phyloP scores from a whole-genome alignment of 2,888 invertebrate genomes.

The Macrosiphum euphorbiae region DNA sequence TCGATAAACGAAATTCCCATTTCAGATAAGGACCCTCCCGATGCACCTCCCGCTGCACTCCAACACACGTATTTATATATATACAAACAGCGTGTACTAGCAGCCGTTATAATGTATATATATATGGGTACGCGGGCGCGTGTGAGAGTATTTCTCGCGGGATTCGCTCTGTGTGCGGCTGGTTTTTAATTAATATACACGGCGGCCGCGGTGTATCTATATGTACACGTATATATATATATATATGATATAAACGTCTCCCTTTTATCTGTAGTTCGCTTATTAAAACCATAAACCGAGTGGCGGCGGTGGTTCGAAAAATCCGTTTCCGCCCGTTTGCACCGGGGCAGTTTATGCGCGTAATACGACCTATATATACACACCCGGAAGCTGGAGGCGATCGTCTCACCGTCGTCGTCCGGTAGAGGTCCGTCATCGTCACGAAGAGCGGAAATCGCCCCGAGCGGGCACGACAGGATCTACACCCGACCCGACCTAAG shows the following conservation, averaged over 20 bases:
- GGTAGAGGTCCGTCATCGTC: background rate
- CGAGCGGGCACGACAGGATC: background rate
- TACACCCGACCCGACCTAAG: background rate
- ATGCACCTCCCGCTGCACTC: background rate
- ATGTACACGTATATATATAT: background rate
- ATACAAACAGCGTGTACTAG: background rate
- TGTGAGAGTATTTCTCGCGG: conserved; percentile 48
- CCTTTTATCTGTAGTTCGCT: conserved; percentile 59
- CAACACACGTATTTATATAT: background rate
- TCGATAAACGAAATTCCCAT: conserved; percentile 57
- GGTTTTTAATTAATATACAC: conserved; percentile 64
- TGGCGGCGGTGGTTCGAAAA: conserved; percentile 49
- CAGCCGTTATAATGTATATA: background rate
- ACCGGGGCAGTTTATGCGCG: conserved; percentile 8
- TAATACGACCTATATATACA: background rate
- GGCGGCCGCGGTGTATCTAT: conserved; percentile 10
- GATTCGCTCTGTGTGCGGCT: conserved; percentile 45
- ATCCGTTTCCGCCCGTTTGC: conserved; percentile 59
- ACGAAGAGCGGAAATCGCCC: background rate
- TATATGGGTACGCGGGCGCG: background rate
- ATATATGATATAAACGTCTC: background rate
- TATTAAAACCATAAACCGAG: conserved; percentile 63
- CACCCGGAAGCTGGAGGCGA: background rate
- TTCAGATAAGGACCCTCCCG: conserved; percentile 35
- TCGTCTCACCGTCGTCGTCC: background rate